phyloP scores from a whole-genome alignment of 2,113 vertebrate genomes.

The Cyprinodon brontotheroides region DNA sequence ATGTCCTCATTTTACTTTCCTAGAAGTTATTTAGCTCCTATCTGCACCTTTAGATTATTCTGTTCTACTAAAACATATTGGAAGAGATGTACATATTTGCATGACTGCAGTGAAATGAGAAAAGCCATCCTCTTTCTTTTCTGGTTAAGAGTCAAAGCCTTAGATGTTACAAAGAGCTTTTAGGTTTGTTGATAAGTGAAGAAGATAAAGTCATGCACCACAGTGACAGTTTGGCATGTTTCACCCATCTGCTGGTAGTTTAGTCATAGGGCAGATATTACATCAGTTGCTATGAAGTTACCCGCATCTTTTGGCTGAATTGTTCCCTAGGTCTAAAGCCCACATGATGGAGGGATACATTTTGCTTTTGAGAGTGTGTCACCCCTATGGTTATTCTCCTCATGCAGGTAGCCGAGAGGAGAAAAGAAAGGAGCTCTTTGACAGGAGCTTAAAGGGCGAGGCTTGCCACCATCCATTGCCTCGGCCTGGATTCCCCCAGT shows the following conservation, averaged over 20 bases:
- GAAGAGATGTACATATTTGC: neutral
- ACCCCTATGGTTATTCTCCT: slow-evolving; percentile 66
- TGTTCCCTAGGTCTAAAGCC: slow-evolving; percentile 36
- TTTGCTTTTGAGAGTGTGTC: slow-evolving; percentile 66
- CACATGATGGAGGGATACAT: slow-evolving; percentile 58
- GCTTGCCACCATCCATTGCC: slow-evolving; percentile 64
- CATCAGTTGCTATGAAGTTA: slow-evolving; percentile 65
- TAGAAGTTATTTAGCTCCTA: neutral
- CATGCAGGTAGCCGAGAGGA: slow-evolving; percentile 68
- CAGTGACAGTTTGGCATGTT: slow-evolving; percentile 3
- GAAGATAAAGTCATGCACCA: slow-evolving; percentile 5
- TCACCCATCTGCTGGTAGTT: slow-evolving; percentile 43
- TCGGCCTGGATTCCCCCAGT: slow-evolving; percentile 65
- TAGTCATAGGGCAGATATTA: slow-evolving; percentile 47
- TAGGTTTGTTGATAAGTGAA: neutral
- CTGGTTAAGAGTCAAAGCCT: neutral
- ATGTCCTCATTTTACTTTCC: neutral
- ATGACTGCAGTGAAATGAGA: neutral
- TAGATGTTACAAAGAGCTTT: slow-evolving; percentile 1
- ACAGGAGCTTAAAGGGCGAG: slow-evolving; percentile 46
- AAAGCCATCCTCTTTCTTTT: neutral
- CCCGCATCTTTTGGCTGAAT: slow-evolving; percentile 44
- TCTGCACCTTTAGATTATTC: neutral
- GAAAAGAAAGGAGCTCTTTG: slow-evolving; percentile 71
- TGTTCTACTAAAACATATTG: neutral